Conservation (phyloP, 2,113 vertebrate species). For the Crocuta crocuta region DNA sequence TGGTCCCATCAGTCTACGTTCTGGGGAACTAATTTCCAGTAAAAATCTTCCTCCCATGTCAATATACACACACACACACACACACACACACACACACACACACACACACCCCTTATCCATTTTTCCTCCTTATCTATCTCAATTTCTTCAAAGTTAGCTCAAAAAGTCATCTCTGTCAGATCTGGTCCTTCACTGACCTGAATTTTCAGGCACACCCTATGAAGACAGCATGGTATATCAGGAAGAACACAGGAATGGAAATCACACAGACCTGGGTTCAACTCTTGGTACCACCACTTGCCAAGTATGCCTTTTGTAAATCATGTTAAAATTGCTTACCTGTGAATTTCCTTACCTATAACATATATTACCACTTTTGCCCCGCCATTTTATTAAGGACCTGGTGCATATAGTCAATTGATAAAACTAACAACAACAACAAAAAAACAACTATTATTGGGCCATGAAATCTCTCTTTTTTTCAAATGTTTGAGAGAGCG, state of each 20-base stretch:
- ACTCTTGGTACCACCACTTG: background rate
- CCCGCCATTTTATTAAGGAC: background rate
- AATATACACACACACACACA: too few species aligned
- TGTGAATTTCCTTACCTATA: background rate
- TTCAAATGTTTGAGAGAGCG: too few species aligned
- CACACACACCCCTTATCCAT: background rate
- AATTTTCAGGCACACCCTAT: background rate
- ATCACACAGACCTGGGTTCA: background rate
- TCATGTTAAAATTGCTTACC: background rate
- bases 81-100: too few species aligned
- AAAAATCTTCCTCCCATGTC: background rate
- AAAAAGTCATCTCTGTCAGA: background rate
- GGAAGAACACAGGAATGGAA: background rate
- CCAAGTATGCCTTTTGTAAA: background rate
- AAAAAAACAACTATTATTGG: background rate
- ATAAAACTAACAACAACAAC: background rate
- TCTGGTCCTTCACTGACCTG: background rate
- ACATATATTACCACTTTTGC: background rate
- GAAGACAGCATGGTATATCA: background rate
- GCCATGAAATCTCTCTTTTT: background rate
- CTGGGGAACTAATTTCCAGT: background rate
- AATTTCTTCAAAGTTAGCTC: background rate
- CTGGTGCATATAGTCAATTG: background rate
- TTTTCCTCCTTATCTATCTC: background rate
- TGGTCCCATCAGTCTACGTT: background rate